Percentiles rank a stretch among this genome's conserved stretches.
phyloP scores from a whole-genome alignment of 2,113 vertebrate species.

The Bagarius yarrelli region DNA sequence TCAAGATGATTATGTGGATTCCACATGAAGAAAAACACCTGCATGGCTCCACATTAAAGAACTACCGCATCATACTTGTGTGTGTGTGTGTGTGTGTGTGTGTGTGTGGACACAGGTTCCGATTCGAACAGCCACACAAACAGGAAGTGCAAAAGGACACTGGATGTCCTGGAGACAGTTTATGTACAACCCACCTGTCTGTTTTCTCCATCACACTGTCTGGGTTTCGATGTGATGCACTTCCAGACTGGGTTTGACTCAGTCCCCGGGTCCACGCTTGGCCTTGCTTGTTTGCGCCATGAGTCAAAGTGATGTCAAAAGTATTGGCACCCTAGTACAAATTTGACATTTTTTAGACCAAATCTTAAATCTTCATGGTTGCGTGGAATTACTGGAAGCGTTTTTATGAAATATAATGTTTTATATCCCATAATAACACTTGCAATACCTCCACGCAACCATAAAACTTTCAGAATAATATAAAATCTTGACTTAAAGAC shows the following conservation, averaged over 20 bases:
- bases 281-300: background rate
- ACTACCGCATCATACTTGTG: background rate
- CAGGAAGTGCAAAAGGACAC: constrained; percentile 31
- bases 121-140: constrained; percentile 25
- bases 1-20: constrained; percentile 28
- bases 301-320: background rate
- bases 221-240: background rate
- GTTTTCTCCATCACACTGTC: background rate
- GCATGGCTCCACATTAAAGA: constrained; percentile 39
- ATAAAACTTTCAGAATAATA: no score
- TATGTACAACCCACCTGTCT: constrained; percentile 24
- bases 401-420: no score
- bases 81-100: background rate
- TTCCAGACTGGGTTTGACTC: constrained; percentile 7
- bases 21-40: constrained; percentile 40
- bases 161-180: constrained; percentile 31
- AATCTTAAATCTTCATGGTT: no score
- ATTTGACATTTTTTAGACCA: no score
- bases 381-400: no score
- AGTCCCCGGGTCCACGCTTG: background rate
- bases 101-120: background rate
- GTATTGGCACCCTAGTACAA: background rate
- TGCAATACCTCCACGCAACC: no score
- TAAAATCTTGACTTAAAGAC: no score
- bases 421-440: no score